These are phyloP conservation scores for Columba livia DNA, from an alignment of 2,113 vertebrate genomes.

Conservation along the genomic window DNA sequence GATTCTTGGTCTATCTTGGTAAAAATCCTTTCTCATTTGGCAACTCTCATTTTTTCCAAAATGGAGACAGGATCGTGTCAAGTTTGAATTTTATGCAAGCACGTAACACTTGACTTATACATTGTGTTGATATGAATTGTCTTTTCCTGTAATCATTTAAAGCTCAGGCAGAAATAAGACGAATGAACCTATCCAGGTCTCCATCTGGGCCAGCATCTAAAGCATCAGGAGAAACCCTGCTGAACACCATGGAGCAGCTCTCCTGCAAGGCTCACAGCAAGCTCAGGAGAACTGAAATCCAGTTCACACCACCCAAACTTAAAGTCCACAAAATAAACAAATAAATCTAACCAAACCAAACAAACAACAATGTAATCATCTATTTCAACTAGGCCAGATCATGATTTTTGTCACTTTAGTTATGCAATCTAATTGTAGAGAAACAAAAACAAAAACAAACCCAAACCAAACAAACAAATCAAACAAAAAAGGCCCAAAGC, in stretches of 20 bases:
- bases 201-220: not conserved
- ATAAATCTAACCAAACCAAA: not conserved
- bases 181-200: not conserved
- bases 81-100: not conserved
- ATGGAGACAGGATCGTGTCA: not conserved
- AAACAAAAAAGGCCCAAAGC: not conserved
- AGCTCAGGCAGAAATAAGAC: not conserved
- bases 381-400: not conserved
- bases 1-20: not conserved
- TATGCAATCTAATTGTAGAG: not conserved
- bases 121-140: accelerated
- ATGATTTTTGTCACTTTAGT: not conserved
- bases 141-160: not conserved
- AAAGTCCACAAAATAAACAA: not conserved
- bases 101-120: not conserved
- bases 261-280: not conserved
- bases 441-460: not conserved
- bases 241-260: not conserved
- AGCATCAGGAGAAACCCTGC: not conserved
- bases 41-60: not conserved
- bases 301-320: not conserved
- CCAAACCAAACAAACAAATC: not conserved
- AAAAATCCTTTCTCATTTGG: not conserved
- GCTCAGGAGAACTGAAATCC: not conserved
- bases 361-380: not conserved